Evolutionary conservation across 2,797 vertebrate genomes (phyloP).

Genomic region (Cuculus canorus): DNA sequence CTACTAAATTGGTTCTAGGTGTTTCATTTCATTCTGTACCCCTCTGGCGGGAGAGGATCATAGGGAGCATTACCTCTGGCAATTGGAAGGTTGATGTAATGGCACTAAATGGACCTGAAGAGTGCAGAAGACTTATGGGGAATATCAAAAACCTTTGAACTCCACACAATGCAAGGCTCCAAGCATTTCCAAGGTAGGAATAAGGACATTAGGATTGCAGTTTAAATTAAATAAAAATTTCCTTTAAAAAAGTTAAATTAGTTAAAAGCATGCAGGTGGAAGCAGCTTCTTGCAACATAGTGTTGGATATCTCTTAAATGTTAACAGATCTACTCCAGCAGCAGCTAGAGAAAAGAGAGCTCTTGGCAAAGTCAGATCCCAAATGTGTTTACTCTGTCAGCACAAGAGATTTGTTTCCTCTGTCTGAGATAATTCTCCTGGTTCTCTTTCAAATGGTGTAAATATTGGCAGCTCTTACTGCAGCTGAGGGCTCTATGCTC

Average conservation of each 20-base stretch:
- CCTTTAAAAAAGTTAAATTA: not conserved
- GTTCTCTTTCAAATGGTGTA: not conserved
- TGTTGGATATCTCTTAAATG: not conserved
- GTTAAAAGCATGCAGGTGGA: not conserved
- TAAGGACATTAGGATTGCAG: not conserved
- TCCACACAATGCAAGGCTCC: not conserved
- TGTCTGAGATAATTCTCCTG: not conserved
- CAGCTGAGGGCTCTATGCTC: not conserved
- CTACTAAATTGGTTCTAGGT: not conserved
- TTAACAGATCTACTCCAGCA: not conserved
- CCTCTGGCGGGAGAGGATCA: not conserved
- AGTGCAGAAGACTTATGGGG: not conserved
- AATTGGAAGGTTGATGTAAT: not conserved
- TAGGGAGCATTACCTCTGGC: not conserved
- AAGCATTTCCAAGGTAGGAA: not conserved
- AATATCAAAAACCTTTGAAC: not conserved
- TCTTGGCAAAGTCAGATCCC: not conserved
- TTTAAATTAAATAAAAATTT: not conserved
- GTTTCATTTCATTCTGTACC: not conserved
- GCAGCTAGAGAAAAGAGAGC: not conserved
- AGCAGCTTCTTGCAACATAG: not conserved
- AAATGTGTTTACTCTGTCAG: not conserved
- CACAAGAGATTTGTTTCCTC: not conserved
- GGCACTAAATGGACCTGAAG: not conserved
- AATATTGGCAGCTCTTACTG: not conserved